A percentile compares a stretch with the other conserved stretches of the same genome.
These are phyloP conservation scores for Drosophila subobscura DNA, from an alignment of 1,140 invertebrate genomes.

Conservation along the genomic window DNA sequence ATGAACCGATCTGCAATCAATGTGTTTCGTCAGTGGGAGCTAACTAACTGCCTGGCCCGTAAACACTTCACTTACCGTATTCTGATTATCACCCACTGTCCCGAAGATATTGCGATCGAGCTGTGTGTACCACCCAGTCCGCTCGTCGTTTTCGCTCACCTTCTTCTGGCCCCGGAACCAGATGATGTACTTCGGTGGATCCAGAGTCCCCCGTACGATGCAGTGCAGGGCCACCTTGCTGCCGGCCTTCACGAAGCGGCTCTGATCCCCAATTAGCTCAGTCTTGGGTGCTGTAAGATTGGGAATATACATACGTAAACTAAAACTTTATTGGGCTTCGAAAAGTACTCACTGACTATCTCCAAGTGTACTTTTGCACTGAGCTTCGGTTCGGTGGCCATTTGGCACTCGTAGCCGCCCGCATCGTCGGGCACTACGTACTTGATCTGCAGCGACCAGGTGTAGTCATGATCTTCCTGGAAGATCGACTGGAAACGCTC, in stretches of 20 bases:
- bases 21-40: conserved; percentile 23
- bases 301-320: neutral
- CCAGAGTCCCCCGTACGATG: conserved; percentile 86
- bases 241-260: conserved; percentile 86
- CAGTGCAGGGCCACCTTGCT: conserved; percentile 86
- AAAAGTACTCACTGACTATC: conserved; percentile 87
- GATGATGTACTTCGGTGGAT: conserved; percentile 86
- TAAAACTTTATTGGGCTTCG: neutral
- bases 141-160: conserved; percentile 74
- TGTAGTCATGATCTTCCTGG: conserved; percentile 90
- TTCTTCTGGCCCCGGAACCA: conserved; percentile 89
- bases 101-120: conserved; percentile 80
- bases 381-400: conserved; percentile 88
- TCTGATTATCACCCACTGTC: conserved; percentile 74
- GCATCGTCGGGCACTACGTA: conserved; percentile 86
- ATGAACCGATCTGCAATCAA: conserved; percentile 82
- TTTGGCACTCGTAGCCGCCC: conserved; percentile 90
- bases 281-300: conserved; percentile 85
- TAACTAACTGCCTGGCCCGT: conserved; percentile 12
- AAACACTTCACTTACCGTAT: conserved; percentile 71
- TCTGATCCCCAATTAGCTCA: conserved; percentile 86
- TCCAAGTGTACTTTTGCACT: conserved; percentile 88
- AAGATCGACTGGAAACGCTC: conserved; percentile 93
- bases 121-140: conserved; percentile 80
- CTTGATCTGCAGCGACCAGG: conserved; percentile 94